Percentiles rank a stretch among this genome's conserved stretches.
Evolutionary conservation across 2,113 vertebrate species (phyloP).

Genomic region (Platycercus adscitus): DNA sequence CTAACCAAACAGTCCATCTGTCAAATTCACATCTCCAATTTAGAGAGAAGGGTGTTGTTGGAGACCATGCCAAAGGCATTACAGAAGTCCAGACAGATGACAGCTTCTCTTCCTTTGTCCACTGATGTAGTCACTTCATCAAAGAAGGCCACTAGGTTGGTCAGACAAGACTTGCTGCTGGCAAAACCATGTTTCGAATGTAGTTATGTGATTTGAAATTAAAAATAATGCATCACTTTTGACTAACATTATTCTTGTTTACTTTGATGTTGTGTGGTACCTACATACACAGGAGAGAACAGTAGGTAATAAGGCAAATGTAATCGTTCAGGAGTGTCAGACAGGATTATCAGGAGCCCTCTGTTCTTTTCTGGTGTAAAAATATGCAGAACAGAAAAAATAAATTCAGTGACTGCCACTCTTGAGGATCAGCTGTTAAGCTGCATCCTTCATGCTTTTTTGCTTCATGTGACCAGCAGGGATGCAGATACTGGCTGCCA

Average conservation of each 20-base stretch:
- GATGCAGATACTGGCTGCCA: not conserved
- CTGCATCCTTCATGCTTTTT: not conserved
- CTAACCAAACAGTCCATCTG: not conserved
- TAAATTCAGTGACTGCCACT: not conserved
- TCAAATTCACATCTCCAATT: not conserved
- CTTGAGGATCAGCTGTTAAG: not conserved
- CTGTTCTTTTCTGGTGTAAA: conserved; percentile 13
- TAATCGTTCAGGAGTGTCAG: conserved; percentile 12
- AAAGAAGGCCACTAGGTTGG: not conserved
- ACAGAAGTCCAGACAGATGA: too few relatives aligned
- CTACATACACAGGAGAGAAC: not conserved
- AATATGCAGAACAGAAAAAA: conserved; percentile 25
- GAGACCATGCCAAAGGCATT: not conserved
- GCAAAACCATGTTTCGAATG: not conserved
- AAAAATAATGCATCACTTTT: not conserved
- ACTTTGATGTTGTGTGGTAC: not conserved
- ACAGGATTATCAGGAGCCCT: not conserved
- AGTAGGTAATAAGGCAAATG: not conserved
- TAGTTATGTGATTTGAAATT: not conserved
- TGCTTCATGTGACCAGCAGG: not conserved
- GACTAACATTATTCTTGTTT: not conserved
- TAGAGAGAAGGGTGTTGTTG: not conserved
- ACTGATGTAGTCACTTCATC: not conserved
- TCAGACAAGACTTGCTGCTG: not conserved
- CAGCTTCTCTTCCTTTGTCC: not conserved